Conservation (phyloP, 1,140 invertebrate genomes). For the Drosophila cardini region DNA sequence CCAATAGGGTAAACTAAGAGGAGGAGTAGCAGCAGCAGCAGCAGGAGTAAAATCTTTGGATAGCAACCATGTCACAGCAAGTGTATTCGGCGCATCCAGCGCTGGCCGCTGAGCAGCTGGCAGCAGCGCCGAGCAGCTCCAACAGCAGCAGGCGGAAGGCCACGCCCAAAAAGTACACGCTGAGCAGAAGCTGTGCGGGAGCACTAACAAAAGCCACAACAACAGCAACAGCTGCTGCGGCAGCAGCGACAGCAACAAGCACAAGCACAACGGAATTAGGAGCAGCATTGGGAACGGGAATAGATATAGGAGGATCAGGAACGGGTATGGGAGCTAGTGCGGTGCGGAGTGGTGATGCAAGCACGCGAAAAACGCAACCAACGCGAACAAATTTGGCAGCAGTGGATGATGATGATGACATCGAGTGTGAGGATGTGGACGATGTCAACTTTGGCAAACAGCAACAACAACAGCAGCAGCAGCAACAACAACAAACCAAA, state of each 20-base stretch:
- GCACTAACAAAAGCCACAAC: conserved; percentile 1
- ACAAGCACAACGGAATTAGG: conserved; percentile 3
- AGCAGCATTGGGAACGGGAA: not conserved
- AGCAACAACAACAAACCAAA: conserved; percentile 66
- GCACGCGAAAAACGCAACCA: conserved; percentile 60
- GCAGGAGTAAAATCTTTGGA: conserved; percentile 18
- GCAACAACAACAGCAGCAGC: conserved; percentile 32
- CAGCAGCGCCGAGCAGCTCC: conserved; percentile 67
- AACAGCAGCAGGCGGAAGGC: conserved; percentile 60
- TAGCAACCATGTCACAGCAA: conserved; percentile 66
- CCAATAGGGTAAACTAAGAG: not conserved
- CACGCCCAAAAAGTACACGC: conserved; percentile 73
- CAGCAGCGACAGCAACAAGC: not conserved
- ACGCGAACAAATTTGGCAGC: conserved; percentile 71
- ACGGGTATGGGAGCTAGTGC: not conserved
- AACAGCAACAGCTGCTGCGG: not conserved
- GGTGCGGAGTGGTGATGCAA: not conserved
- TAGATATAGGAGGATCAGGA: not conserved
- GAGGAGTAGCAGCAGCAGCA: conserved; percentile 23
- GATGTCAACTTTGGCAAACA: conserved; percentile 72
- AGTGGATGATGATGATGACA: conserved; percentile 74
- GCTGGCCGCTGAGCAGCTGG: conserved; percentile 75
- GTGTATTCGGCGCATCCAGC: conserved; percentile 82
- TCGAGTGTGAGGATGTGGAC: conserved; percentile 73
- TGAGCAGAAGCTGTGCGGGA: conserved; percentile 63